A percentile compares a stretch with the other conserved stretches of the same genome.
phyloP scores from a whole-genome alignment of 2,888 invertebrate genomes.

The Litoditis marina region DNA sequence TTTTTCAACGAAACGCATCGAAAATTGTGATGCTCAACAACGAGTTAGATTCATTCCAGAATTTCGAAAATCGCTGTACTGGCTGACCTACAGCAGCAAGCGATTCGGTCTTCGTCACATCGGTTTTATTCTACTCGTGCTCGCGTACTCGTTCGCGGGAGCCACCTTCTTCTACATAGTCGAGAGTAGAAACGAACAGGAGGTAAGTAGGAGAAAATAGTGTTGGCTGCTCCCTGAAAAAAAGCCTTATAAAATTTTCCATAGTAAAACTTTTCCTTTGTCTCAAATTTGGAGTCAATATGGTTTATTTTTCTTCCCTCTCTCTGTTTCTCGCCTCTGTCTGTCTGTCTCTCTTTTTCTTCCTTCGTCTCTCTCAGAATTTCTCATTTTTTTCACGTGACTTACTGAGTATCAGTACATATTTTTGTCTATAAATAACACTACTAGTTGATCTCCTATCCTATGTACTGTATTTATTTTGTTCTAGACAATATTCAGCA shows the following conservation, averaged over 20 bases:
- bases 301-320: too few relatives aligned
- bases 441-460: too few relatives aligned
- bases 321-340: conserved; percentile 7
- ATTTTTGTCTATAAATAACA: too few relatives aligned
- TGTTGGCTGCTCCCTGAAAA: not conserved
- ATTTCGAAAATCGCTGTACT: conserved; percentile 41
- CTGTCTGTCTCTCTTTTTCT: too few relatives aligned
- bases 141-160: conserved; percentile 34
- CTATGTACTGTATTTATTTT: too few relatives aligned
- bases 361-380: too few relatives aligned
- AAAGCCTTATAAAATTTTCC: not conserved
- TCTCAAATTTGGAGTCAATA: too few relatives aligned
- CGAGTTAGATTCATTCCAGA: conserved; percentile 30
- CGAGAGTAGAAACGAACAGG: conserved; percentile 34
- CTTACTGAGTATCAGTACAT: too few relatives aligned
- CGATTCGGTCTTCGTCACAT: conserved; percentile 42
- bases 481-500: too few relatives aligned
- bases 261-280: not conserved
- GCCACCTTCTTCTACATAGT: conserved; percentile 40
- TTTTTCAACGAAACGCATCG: too few relatives aligned
- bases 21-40: too few relatives aligned
- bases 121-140: conserved; percentile 31
- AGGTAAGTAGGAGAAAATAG: conserved; percentile 17
- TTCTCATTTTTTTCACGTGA: too few relatives aligned
- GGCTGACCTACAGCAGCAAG: conserved; percentile 38